Conservation (phyloP, 2,797 vertebrate genomes). For the Merluccius polli region DNA sequence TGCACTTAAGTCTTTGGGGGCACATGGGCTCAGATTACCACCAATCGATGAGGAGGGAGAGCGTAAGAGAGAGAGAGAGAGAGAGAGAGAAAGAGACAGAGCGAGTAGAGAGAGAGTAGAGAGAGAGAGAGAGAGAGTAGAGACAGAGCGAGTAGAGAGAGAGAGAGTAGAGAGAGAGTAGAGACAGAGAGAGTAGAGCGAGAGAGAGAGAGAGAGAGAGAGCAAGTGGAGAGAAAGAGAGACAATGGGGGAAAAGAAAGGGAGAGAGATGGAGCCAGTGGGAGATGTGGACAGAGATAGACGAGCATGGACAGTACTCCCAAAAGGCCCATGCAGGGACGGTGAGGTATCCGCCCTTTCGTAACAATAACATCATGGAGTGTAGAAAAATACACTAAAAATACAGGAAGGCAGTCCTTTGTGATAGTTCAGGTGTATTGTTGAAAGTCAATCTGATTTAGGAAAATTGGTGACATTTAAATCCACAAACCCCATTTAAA, state of each 20-base stretch:
- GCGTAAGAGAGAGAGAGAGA: background rate
- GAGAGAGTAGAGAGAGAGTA: background rate
- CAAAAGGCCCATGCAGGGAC: background rate
- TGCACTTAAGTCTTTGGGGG: constrained; percentile 69
- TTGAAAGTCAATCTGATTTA: background rate
- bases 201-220: no score
- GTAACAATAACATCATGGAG: constrained; percentile 52
- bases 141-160: no score
- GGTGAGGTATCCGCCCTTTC: constrained; percentile 22
- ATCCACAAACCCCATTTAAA: background rate
- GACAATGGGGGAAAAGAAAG: background rate
- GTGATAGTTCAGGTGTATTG: background rate
- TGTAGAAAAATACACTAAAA: constrained; percentile 21
- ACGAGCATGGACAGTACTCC: background rate
- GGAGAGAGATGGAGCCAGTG: no score
- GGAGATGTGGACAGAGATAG: background rate
- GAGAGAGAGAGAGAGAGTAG: no score
- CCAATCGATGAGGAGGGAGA: constrained; percentile 64
- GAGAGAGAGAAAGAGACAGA: background rate
- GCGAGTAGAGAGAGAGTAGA: no score
- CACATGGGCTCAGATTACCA: constrained; percentile 69
- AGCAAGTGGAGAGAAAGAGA: no score
- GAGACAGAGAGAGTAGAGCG: no score
- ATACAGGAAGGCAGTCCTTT: background rate
- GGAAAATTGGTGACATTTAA: background rate